phyloP scores from a whole-genome alignment of 2,888 invertebrate genomes.

The Dascillus cervinus region DNA sequence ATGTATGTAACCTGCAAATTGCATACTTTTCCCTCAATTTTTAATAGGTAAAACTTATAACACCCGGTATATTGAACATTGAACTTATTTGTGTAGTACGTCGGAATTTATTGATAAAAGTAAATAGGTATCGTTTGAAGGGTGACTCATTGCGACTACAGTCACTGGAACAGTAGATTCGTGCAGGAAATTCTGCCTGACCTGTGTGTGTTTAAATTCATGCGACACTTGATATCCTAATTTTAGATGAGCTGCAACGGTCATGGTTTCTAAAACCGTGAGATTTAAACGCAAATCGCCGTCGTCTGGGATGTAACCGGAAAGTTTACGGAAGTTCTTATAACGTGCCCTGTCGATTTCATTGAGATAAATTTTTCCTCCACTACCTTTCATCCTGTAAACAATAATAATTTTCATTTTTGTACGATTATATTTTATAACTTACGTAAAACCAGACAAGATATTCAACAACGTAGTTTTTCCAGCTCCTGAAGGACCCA shows the following conservation, averaged over 20 bases:
- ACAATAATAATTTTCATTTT: neutral
- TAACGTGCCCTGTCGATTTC: constrained; percentile 58
- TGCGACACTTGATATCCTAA: constrained; percentile 60
- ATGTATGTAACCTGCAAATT: too few relatives aligned
- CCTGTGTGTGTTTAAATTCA: constrained; percentile 64
- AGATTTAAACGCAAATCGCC: constrained; percentile 64
- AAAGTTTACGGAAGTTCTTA: constrained; percentile 73
- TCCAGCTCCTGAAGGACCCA: constrained; percentile 95
- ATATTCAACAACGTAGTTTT: constrained; percentile 89
- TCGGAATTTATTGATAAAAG: too few relatives aligned
- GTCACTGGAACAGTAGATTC: too few relatives aligned
- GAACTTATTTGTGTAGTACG: too few relatives aligned
- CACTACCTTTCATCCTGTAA: constrained; percentile 36
- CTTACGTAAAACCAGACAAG: constrained; percentile 75
- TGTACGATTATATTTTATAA: neutral
- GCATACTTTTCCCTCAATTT: too few relatives aligned
- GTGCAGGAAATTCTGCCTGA: constrained; percentile 33
- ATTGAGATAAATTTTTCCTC: constrained; percentile 34
- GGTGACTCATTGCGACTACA: too few relatives aligned
- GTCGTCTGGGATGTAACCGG: constrained; percentile 77
- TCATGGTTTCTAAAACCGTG: constrained; percentile 69
- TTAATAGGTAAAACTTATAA: too few relatives aligned
- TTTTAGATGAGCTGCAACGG: constrained; percentile 68
- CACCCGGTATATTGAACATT: too few relatives aligned
- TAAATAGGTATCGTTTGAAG: constrained; percentile 3